These are phyloP conservation scores for Emmelina monodactyla DNA, from an alignment of 2,888 invertebrate genomes.

Conservation along the genomic window DNA sequence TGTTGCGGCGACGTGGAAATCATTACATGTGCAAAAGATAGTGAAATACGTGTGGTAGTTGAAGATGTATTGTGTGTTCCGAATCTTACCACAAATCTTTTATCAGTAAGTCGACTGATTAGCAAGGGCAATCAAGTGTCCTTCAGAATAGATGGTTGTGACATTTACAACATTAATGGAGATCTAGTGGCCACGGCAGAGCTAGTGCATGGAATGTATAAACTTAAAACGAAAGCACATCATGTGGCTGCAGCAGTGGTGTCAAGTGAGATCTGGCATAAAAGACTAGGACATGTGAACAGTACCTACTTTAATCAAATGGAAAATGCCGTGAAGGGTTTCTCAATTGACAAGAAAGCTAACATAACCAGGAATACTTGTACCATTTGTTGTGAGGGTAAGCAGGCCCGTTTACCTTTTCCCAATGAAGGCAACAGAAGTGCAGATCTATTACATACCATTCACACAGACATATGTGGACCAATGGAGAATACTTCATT, in stretches of 20 bases:
- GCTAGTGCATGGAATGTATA: constrained; percentile 14
- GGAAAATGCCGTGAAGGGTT: constrained; percentile 16
- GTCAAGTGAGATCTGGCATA: constrained; percentile 11
- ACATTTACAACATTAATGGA: constrained; percentile 10
- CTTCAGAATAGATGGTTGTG: constrained; percentile 9
- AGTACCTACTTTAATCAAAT: constrained; percentile 13
- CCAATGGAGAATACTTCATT: constrained; percentile 6
- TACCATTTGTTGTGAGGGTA: constrained; percentile 14
- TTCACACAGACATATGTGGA: background rate
- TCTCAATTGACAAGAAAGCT: constrained; percentile 11
- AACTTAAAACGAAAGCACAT: constrained; percentile 5
- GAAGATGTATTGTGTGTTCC: constrained; percentile 13
- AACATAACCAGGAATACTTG: constrained; percentile 12
- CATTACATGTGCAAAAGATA: constrained; percentile 10
- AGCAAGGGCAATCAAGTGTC: constrained; percentile 13
- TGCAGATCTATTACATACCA: constrained; percentile 5
- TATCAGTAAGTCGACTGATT: constrained; percentile 15
- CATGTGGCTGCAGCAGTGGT: constrained; percentile 4
- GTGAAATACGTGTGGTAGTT: too few species aligned
- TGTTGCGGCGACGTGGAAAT: constrained; percentile 14
- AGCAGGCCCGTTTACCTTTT: constrained; percentile 19
- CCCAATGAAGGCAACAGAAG: constrained; percentile 8
- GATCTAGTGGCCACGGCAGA: constrained; percentile 10
- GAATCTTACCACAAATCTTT: constrained; percentile 13
- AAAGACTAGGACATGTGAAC: constrained; percentile 16